Evolutionary conservation across 1,140 invertebrate genomes (phyloP), one percentile per base, ranked within the genome.

Genomic region (Gonioctena quinquepunctata): DNA sequence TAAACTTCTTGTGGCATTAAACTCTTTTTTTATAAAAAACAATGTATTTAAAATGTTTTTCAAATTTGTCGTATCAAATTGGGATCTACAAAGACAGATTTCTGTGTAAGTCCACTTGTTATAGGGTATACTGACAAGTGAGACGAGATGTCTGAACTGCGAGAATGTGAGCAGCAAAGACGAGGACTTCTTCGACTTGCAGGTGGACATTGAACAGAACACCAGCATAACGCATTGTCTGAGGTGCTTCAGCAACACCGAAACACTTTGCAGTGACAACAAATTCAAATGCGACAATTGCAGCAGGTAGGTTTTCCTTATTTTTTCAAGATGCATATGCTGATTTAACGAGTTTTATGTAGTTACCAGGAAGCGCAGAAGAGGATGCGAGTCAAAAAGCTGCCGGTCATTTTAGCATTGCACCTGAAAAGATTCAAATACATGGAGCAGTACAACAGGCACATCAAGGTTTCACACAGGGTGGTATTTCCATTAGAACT

Each of bases 231-330:
- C 96, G 1, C 96, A 99, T 83, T 99, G 98, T 87, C 88, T 99
- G 70, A 89, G 95, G 73, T 98, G 96, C 82, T 99, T 99, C 84
- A 98, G 95, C 79, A 97, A 97, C 85, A 99, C 96, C 68, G 98
- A 99, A 85, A 99, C 97, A 13, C 87, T 99, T n/a, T 97, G 96
- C 86, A 96, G 94, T 79, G 98, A 99, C 84, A 98, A 99, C 87
- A 99, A 99, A 87, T 99, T 99, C 83, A 99, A 98, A 86, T 99
- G 98, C 87, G 97, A 99, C 86, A 95, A 98, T 76, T 99, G 98
- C 83, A 70, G 33, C 33, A 72, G 66, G 70, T 71, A 23, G 26
- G 70, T 28, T 6, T 18, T 3, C 16, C n/a, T 66, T 62, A n/a
- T 5, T 27, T 49, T 28, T 71, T 48, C n/a, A n/a, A n/a, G n/a